Conservation (phyloP, 92 coral and sea anemone genomes). For the Micromussa lordhowensis region DNA sequence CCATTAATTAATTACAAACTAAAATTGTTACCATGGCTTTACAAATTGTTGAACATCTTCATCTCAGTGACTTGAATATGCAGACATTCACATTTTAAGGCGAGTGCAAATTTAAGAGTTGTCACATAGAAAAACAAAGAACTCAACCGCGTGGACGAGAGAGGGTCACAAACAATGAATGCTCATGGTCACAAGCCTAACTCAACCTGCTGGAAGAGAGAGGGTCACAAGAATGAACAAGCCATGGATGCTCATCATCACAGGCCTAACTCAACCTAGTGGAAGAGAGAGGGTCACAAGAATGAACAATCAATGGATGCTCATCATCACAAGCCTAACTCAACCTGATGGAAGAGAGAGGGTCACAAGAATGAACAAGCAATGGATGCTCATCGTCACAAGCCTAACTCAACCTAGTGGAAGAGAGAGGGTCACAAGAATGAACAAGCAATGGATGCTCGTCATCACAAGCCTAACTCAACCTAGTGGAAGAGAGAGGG, state of each 20-base stretch:
- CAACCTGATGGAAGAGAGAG: constrained; percentile 31
- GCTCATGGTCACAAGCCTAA: constrained; percentile 41
- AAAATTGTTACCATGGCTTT: no score
- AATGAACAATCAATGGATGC: constrained; percentile 31
- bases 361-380: constrained; percentile 35
- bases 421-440: constrained; percentile 32
- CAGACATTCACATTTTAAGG: no score
- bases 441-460: constrained; percentile 26
- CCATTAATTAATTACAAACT: no score
- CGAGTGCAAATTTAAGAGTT: no score
- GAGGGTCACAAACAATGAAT: constrained; percentile 24
- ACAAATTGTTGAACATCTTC: no score
- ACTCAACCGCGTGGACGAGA: constrained; percentile 17
- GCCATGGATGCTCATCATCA: no score
- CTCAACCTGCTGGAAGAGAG: constrained; percentile 25
- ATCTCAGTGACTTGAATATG: no score
- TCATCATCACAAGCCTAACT: constrained; percentile 41
- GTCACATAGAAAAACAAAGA: background rate
- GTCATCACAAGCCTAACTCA: constrained; percentile 33
- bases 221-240: no score
- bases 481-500: constrained; percentile 27
- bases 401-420: constrained; percentile 41
- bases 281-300: no score
- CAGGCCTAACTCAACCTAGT: no score
- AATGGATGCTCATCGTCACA: constrained; percentile 36